Conservation (phyloP, 2,113 vertebrate species). For the Calyptommatus sinebrachiatus region DNA sequence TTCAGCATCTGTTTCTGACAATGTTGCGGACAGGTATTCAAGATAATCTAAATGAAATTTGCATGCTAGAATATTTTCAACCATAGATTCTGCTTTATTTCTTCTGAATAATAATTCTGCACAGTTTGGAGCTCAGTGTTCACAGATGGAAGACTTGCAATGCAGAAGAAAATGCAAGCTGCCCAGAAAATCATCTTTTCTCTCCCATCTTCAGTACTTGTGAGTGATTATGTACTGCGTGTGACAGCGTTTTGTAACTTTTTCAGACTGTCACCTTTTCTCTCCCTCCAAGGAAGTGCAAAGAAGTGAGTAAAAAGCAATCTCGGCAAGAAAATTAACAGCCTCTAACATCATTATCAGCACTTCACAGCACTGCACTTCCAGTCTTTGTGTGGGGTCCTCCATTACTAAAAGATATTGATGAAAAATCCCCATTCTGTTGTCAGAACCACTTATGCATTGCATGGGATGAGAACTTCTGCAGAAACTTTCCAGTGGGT, state of each 20-base stretch:
- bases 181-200: neutral
- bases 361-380: slow-evolving; percentile 5
- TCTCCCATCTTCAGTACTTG: neutral
- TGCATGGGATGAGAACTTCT: fast-evolving
- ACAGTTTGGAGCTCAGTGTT: slow-evolving; percentile 25
- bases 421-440: neutral
- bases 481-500: neutral
- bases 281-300: slow-evolving; percentile 12
- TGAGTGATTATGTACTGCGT: neutral
- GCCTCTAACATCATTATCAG: slow-evolving; percentile 20
- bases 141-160: slow-evolving; percentile 6
- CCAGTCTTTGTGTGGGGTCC: neutral
- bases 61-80: slow-evolving; percentile 8
- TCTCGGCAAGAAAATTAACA: slow-evolving; percentile 32
- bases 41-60: slow-evolving; percentile 25
- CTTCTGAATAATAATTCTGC: slow-evolving; percentile 15
- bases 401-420: neutral
- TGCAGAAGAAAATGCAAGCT: neutral
- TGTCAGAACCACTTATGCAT: neutral
- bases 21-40: slow-evolving; percentile 7
- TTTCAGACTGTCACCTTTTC: neutral
- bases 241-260: neutral
- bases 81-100: slow-evolving; percentile 28
- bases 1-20: neutral
- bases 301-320: slow-evolving; percentile 8